A percentile compares a stretch with the other conserved stretches of the same genome.
These are phyloP conservation scores for Doris montereyensis DNA, from an alignment of 2,888 invertebrate species.

Conservation along the genomic window DNA sequence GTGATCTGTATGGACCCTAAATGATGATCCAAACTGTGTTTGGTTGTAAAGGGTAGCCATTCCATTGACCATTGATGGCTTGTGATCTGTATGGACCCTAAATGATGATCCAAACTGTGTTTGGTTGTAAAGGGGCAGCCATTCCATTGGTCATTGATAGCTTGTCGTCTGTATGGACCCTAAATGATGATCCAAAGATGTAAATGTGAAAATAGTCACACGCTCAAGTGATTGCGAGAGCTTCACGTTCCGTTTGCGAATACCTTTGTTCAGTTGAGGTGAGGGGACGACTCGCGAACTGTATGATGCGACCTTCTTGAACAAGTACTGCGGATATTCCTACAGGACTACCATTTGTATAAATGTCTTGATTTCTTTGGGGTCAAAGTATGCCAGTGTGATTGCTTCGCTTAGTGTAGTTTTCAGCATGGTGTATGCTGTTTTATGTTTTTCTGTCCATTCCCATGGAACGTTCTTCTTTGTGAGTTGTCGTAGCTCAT, in stretches of 20 bases:
- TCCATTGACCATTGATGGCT: no score
- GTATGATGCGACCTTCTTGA: conserved; percentile 17
- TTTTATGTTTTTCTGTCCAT: conserved; percentile 35
- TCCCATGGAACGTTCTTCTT: conserved; percentile 26
- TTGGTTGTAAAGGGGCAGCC: no score
- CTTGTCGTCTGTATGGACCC: no score
- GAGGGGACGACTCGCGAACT: conserved; percentile 40
- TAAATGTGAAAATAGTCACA: conserved; percentile 50
- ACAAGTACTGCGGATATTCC: conserved; percentile 38
- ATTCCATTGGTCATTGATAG: no score
- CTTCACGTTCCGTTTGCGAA: conserved; percentile 44
- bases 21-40: no score
- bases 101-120: no score
- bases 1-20: no score
- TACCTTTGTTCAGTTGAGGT: conserved; percentile 42
- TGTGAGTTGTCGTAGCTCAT: conserved; percentile 35
- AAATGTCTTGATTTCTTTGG: conserved; percentile 25
- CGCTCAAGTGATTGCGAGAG: conserved; percentile 44
- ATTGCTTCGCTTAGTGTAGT: conserved; percentile 5
- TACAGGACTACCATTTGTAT: conserved; percentile 41
- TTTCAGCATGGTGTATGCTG: conserved; percentile 24
- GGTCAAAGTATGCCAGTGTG: conserved; percentile 41
- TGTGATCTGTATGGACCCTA: no score
- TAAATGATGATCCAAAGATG: conserved; percentile 48
- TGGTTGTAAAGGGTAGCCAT: no score